These are phyloP conservation scores for Anoplopoma fimbria DNA, from an alignment of 2,113 vertebrate genomes.

Conservation along the genomic window DNA sequence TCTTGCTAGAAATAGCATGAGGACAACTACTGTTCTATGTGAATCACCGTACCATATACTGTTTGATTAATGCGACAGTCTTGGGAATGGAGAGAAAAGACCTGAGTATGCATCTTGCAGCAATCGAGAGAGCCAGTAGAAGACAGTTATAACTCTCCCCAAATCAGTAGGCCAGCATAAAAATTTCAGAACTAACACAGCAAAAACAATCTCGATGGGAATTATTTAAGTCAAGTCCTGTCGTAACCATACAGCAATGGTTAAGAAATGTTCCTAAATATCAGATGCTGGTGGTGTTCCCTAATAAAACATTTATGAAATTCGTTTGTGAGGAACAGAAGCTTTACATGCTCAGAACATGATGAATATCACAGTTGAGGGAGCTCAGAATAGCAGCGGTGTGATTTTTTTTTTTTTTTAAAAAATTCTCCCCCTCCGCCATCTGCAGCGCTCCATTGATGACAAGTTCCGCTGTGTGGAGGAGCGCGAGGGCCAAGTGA, in stretches of 20 bases:
- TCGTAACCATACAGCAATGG: too few species aligned
- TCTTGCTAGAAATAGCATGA: background rate
- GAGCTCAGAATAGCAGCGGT: constrained; percentile 2
- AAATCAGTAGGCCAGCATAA: constrained; percentile 6
- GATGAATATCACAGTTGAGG: constrained; percentile 1
- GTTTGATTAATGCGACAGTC: background rate
- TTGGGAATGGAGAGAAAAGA: background rate
- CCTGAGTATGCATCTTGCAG: background rate
- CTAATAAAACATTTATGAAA: background rate
- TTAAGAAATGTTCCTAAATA: background rate
- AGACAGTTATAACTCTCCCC: background rate
- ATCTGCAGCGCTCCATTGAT: constrained; percentile 88
- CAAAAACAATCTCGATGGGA: background rate
- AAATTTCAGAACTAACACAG: background rate
- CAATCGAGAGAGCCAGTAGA: background rate
- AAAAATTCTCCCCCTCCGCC: constrained; percentile 27
- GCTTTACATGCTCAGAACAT: background rate
- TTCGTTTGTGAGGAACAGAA: background rate
- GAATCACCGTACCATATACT: background rate
- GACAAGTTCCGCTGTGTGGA: constrained; percentile 93
- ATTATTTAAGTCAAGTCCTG: background rate
- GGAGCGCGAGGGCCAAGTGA: constrained; percentile 91
- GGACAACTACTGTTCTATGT: background rate
- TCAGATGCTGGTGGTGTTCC: background rate
- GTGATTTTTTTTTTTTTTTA: constrained; percentile 1